These are phyloP conservation scores for Sipha maydis DNA, from an alignment of 2,888 invertebrate genomes.

Conservation along the genomic window DNA sequence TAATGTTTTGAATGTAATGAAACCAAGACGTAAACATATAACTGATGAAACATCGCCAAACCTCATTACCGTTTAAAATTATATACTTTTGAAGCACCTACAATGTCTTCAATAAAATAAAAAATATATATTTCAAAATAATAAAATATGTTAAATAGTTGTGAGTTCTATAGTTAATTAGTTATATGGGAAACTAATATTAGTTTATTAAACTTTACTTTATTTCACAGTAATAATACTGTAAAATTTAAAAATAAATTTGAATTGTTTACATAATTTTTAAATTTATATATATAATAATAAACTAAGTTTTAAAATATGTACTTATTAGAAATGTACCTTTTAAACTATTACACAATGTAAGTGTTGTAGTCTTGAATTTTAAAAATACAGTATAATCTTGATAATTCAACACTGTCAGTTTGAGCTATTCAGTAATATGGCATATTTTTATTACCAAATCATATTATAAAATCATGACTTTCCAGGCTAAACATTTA, in stretches of 20 bases:
- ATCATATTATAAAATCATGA: too few relatives aligned
- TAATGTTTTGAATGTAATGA: conserved; percentile 53
- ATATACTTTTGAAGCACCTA: background rate
- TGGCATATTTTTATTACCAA: too few relatives aligned
- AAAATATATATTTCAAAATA: background rate
- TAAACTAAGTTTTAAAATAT: background rate
- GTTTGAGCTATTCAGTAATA: too few relatives aligned
- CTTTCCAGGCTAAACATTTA: too few relatives aligned
- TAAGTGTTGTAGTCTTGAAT: background rate
- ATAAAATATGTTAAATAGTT: background rate
- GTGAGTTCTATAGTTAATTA: background rate
- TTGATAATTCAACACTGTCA: too few relatives aligned
- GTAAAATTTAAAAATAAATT: background rate
- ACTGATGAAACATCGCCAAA: conserved; percentile 34
- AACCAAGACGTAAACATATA: conserved; percentile 50
- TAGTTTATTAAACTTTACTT: too few relatives aligned
- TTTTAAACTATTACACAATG: background rate
- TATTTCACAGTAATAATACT: background rate
- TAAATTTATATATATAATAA: background rate
- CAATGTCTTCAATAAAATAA: background rate
- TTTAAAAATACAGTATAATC: too few relatives aligned
- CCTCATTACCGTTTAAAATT: conserved; percentile 32
- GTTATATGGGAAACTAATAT: background rate
- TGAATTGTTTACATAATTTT: background rate
- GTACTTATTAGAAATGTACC: background rate